Conservation (phyloP, 2,888 invertebrate species). For the Caenorhabditis parvicauda region DNA sequence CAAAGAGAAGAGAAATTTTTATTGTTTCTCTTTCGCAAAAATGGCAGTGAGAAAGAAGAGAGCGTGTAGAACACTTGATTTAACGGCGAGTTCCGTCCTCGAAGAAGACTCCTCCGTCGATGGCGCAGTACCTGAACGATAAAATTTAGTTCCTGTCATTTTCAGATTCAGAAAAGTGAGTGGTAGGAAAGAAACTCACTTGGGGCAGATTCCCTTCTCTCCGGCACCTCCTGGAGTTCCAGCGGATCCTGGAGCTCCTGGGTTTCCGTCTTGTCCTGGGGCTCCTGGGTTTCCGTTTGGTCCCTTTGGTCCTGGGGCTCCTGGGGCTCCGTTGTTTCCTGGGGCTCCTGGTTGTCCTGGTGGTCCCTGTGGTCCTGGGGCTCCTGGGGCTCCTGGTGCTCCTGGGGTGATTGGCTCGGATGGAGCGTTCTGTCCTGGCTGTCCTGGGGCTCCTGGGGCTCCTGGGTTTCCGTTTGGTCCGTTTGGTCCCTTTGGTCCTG, state of each 20-base stretch:
- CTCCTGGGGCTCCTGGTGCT: conserved; percentile 41
- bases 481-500: conserved; percentile 54
- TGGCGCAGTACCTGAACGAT: conserved; percentile 31
- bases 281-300: conserved; percentile 41
- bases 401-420: conserved; percentile 40
- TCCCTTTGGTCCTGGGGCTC: conserved; percentile 43
- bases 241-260: conserved; percentile 31
- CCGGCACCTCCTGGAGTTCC: conserved; percentile 37
- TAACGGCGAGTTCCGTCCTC: conserved; percentile 49
- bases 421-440: conserved; percentile 38
- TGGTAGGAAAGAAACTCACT: too few species aligned
- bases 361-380: conserved; percentile 34
- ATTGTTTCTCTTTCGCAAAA: too few species aligned
- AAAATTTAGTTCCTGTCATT: too few species aligned
- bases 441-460: conserved; percentile 41
- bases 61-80: too few species aligned
- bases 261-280: conserved; percentile 40
- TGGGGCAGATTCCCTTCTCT: conserved; percentile 60
- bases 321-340: conserved; percentile 43
- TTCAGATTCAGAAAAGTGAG: too few species aligned
- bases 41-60: too few species aligned
- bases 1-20: too few species aligned
- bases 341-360: conserved; percentile 38
- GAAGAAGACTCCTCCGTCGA: conserved; percentile 56
- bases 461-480: conserved; percentile 46